Percentiles rank a stretch among this genome's conserved stretches.
Evolutionary conservation across 2,797 vertebrate genomes (phyloP).

Genomic region (Graptemys geographica): DNA sequence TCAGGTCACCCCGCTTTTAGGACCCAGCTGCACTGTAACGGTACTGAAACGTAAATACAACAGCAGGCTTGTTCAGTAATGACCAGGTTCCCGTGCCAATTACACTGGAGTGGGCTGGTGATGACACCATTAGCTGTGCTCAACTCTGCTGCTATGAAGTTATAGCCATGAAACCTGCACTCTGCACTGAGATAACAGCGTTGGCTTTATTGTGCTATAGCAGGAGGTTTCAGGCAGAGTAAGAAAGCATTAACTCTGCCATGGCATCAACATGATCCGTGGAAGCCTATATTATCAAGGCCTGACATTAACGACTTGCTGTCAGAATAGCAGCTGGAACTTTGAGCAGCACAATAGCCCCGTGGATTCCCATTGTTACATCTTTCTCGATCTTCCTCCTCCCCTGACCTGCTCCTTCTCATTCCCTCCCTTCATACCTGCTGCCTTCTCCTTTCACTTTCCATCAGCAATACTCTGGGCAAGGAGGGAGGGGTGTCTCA

Average conservation of each 20-base stretch:
- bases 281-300: constrained; percentile 22
- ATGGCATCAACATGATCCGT: neutral
- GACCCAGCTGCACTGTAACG: neutral
- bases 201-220: neutral
- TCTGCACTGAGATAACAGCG: constrained; percentile 25
- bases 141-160: neutral
- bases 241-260: constrained; percentile 17
- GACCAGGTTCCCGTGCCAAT: neutral
- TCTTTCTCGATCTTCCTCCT: neutral
- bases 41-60: neutral
- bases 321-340: neutral
- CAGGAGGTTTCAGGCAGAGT: constrained; percentile 8
- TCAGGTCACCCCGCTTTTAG: neutral
- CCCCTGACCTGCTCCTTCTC: neutral
- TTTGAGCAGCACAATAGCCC: neutral
- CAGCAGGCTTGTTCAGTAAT: constrained; percentile 12
- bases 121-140: neutral
- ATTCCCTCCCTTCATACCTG: neutral
- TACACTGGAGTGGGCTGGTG: neutral
- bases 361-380: neutral
- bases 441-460: neutral
- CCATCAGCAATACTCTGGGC: neutral
- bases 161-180: constrained; percentile 7
- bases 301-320: constrained; percentile 12
- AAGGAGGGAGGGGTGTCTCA: neutral